Percentiles rank a stretch among this genome's conserved stretches.
phyloP scores from a whole-genome alignment of 2,888 invertebrate species.

The Caradrina kadenii region DNA sequence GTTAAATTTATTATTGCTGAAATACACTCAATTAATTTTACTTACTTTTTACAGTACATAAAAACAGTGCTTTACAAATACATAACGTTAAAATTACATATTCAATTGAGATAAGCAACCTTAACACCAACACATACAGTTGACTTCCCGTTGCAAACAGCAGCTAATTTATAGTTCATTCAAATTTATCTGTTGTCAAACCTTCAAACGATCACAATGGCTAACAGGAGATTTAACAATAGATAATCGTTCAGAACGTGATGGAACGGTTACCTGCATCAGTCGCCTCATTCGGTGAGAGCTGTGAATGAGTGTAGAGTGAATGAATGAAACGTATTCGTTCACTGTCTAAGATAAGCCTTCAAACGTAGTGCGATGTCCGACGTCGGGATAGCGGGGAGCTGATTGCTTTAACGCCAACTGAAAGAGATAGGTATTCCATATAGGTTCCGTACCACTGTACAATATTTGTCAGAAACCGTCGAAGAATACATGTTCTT shows the following conservation, averaged over 20 bases:
- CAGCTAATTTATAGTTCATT: neutral
- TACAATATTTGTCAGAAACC: too few species aligned
- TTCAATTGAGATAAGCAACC: constrained; percentile 6
- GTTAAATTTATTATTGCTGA: too few species aligned
- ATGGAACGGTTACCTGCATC: constrained; percentile 35
- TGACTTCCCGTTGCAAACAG: neutral
- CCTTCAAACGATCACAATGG: too few species aligned
- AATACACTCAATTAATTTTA: too few species aligned
- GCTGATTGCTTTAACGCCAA: constrained; percentile 55
- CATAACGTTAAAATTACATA: neutral
- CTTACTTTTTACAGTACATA: neutral
- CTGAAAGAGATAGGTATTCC: constrained; percentile 30
- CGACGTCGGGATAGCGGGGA: constrained; percentile 50
- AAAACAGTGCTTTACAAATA: neutral
- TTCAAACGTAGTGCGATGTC: constrained; percentile 56
- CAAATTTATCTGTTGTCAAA: neutral
- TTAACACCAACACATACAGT: neutral
- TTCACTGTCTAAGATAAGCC: constrained; percentile 51
- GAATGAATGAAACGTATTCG: constrained; percentile 35
- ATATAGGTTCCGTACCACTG: too few species aligned
- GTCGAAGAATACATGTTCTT: too few species aligned
- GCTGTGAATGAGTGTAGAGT: constrained; percentile 46
- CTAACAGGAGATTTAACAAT: neutral
- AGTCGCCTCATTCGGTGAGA: constrained; percentile 48
- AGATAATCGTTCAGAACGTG: neutral